Evolutionary conservation across 2,113 vertebrate genomes (phyloP).

Genomic region (Sisor rabdophorus): DNA sequence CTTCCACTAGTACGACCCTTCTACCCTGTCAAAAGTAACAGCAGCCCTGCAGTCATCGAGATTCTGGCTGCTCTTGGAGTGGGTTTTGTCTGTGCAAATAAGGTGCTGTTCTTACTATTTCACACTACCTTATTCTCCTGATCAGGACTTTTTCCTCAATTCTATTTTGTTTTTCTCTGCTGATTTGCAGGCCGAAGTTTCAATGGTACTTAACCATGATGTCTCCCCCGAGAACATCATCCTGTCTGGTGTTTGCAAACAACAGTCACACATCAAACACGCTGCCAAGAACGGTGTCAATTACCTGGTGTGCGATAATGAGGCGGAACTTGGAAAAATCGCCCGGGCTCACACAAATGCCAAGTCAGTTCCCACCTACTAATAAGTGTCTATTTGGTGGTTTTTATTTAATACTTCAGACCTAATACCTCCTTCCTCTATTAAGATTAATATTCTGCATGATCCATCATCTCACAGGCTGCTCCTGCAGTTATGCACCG

Average conservation of each 20-base stretch:
- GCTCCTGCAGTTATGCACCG: constrained; percentile 92
- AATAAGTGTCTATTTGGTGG: neutral
- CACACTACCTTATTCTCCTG: neutral
- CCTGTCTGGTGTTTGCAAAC: constrained; percentile 90
- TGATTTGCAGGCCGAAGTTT: constrained; percentile 81
- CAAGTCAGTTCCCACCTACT: constrained; percentile 75
- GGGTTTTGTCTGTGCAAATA: constrained; percentile 91
- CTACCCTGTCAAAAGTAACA: constrained; percentile 90
- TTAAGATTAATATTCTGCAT: neutral
- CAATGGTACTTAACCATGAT: constrained; percentile 82
- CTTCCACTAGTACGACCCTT: constrained; percentile 86
- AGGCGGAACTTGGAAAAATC: constrained; percentile 90
- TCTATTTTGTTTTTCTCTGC: neutral
- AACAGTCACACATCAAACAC: constrained; percentile 89
- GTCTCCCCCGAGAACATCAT: constrained; percentile 90
- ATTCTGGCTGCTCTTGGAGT: constrained; percentile 86
- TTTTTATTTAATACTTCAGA: neutral
- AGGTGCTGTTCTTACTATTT: constrained; percentile 71
- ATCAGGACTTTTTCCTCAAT: neutral
- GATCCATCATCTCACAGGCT: constrained; percentile 68
- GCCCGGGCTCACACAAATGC: constrained; percentile 84
- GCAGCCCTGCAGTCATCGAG: constrained; percentile 85
- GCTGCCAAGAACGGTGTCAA: constrained; percentile 88
- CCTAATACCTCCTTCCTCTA: neutral
- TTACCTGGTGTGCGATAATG: constrained; percentile 88